Evolutionary conservation across 2,888 invertebrate genomes (phyloP), one percentile per base, ranked within the genome.

Genomic region (Dicranocentrus wangi): DNA sequence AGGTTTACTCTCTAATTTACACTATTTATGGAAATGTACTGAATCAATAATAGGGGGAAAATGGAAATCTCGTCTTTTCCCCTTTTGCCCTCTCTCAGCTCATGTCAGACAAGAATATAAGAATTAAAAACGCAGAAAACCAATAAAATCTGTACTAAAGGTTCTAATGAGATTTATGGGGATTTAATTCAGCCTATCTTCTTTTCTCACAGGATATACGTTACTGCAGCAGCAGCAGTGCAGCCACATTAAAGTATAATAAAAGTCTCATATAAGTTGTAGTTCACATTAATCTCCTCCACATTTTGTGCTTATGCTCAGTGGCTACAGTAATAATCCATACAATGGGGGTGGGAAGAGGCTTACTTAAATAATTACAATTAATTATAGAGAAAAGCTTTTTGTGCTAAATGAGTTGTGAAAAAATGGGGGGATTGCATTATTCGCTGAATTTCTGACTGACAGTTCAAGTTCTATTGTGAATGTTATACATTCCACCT

Each of bases 371-470:
- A 80, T 80, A 72, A 80, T 80, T 80, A 73, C 72, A 68, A 73
- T 80, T 80, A 80, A 80, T 80, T 80, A 80, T 68, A 80, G 80
- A 53, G 72, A 60, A 53, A 79, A 72, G n/a, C 65, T 65, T 66
- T 27, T 60, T 66, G 80, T 73, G 80, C 53, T 80, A 80, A 73
- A 80, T 80, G 80, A 80, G 60, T 73, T 80, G 73, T 73, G 68
- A 72, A 80, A 72, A 68, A 72, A 66, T 68, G 28, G 32, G 13
- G 13, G 32, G 53, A 61, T 60, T 65, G 39, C 25, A 71, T 27
- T 71, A 73, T 19, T 32, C 71, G 47, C 15, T 79, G 71, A 19
- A 15, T 71, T 51, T 66, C 68, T 80, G 73, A 80, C 66, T 61
- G 80, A 80, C 80, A 80, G 61, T 53, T 73, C 70, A 78, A 78